These are phyloP conservation scores for Pteria penguin DNA, from an alignment of 2,888 invertebrate species.

Conservation along the genomic window DNA sequence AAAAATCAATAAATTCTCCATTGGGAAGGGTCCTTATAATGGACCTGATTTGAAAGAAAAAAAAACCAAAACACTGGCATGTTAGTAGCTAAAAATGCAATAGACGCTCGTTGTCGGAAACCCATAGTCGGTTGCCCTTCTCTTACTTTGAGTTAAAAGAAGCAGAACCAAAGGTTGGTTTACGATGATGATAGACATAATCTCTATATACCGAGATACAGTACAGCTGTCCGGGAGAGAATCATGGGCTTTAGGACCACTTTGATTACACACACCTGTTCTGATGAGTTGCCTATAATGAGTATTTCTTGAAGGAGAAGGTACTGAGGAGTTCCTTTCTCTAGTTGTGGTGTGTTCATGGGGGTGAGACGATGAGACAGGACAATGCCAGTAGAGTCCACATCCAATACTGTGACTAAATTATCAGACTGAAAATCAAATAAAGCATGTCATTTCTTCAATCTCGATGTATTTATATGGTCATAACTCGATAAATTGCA, in stretches of 20 bases:
- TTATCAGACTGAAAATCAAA: slow-evolving; percentile 86
- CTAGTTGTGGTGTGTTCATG: slow-evolving; percentile 91
- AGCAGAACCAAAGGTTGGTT: too few species aligned
- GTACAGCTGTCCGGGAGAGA: background rate
- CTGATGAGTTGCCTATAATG: slow-evolving; percentile 94
- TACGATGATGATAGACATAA: background rate
- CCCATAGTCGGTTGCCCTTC: too few species aligned
- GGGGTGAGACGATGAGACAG: slow-evolving; percentile 93
- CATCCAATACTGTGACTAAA: slow-evolving; percentile 91
- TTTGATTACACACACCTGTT: slow-evolving; percentile 84
- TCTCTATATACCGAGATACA: background rate
- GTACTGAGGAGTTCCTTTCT: slow-evolving; percentile 91
- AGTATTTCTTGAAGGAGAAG: slow-evolving; percentile 94
- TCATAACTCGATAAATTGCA: too few species aligned
- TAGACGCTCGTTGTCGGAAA: too few species aligned
- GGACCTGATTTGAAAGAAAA: too few species aligned
- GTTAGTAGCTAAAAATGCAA: too few species aligned
- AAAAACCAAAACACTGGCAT: too few species aligned
- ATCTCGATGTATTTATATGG: too few species aligned
- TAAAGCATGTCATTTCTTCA: too few species aligned
- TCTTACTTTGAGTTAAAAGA: too few species aligned
- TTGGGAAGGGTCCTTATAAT: too few species aligned
- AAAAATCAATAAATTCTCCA: too few species aligned
- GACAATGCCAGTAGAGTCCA: slow-evolving; percentile 90
- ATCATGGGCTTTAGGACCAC: background rate